Conservation (phyloP, 2,113 vertebrate genomes). For the Xyliphius kryptos region DNA sequence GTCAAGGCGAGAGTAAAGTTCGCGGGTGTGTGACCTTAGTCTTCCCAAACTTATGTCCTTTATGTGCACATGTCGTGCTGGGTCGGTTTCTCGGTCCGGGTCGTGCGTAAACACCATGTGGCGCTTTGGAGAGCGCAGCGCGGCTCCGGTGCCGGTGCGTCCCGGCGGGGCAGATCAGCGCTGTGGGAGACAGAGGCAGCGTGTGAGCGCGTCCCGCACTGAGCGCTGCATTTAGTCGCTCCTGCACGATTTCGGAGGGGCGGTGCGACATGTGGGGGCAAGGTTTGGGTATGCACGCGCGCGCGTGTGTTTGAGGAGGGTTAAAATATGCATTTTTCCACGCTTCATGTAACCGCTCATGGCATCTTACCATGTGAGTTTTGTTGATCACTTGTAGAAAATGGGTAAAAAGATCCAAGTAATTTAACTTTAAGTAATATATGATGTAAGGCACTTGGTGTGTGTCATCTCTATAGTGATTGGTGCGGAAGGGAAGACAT, state of each 20-base stretch:
- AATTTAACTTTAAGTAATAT: too few relatives aligned
- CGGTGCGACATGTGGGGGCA: constrained; percentile 43
- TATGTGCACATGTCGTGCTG: not conserved
- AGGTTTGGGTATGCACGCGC: constrained; percentile 36
- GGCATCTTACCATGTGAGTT: too few relatives aligned
- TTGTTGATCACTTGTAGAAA: too few relatives aligned
- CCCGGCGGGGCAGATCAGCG: constrained; percentile 4
- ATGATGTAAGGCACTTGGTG: too few relatives aligned
- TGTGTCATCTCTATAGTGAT: too few relatives aligned
- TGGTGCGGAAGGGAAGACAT: too few relatives aligned
- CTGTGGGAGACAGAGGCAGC: constrained; percentile 30
- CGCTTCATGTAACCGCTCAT: not conserved
- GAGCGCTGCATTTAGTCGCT: constrained; percentile 45
- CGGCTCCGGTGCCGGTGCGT: not conserved
- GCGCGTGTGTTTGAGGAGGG: not conserved
- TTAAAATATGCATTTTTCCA: not conserved
- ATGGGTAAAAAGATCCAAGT: too few relatives aligned
- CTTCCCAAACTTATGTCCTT: not conserved
- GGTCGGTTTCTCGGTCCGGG: not conserved
- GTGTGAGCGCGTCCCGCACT: constrained; percentile 35
- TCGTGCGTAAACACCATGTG: not conserved
- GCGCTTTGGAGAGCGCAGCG: not conserved
- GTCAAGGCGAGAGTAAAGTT: not conserved
- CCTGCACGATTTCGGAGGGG: constrained; percentile 46
- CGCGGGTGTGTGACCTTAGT: not conserved